phyloP scores from a whole-genome alignment of 2,797 vertebrate genomes.

The Glossophaga mutica region DNA sequence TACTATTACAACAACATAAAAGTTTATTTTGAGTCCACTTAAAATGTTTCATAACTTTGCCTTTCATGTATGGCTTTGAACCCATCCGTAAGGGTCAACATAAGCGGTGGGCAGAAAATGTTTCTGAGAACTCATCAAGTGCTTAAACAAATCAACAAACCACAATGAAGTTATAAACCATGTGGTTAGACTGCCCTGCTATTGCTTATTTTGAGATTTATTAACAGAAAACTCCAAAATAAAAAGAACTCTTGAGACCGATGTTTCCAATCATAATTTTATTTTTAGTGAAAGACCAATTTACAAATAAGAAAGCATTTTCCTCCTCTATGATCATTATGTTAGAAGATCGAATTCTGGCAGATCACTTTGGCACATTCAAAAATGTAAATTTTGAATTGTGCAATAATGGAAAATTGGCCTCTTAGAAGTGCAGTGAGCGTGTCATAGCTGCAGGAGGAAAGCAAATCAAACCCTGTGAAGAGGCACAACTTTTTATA shows the following conservation, averaged over 20 bases:
- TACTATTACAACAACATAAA: not conserved
- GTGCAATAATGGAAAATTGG: not conserved
- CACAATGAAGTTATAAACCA: not conserved
- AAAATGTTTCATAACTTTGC: not conserved
- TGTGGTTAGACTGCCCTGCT: not conserved
- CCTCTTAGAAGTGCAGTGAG: not conserved
- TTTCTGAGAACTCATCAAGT: not conserved
- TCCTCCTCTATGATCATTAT: not conserved
- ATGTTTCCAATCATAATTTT: not conserved
- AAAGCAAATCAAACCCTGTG: not conserved
- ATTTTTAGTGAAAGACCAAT: not conserved
- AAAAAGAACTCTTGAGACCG: not conserved
- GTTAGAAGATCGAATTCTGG: not conserved
- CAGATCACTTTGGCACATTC: not conserved
- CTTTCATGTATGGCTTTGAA: not conserved
- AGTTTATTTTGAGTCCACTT: not conserved
- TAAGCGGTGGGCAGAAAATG: not conserved
- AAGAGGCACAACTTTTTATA: not conserved
- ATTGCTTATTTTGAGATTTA: not conserved
- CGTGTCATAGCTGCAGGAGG: accelerated
- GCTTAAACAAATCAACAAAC: not conserved
- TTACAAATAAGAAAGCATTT: not conserved
- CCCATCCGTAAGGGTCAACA: not conserved
- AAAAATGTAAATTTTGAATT: not conserved
- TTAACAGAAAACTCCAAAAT: not conserved